Evolutionary conservation across 2,888 invertebrate genomes (phyloP), one percentile per base, ranked within the genome.

Genomic region (Physocephala rufipes): DNA sequence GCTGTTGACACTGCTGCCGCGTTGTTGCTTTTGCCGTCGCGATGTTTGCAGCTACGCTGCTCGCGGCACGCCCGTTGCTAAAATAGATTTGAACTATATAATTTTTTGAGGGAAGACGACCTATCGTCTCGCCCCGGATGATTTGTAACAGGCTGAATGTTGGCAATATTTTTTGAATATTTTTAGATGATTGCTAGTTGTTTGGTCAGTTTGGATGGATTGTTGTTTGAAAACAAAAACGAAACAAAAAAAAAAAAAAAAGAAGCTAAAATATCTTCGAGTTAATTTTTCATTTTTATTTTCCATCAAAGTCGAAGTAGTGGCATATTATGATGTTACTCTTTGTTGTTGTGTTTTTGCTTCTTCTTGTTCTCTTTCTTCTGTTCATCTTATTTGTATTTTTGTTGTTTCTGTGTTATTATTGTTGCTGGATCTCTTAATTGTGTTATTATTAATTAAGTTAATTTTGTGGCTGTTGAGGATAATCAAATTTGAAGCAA

Each of bases 31-130:
- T 26, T 19, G 21, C 49, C 19, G 36, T 4, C 19, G 16, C 43
- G n/a, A n/a, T 24, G 45, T 36, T 45, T 12, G 24, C 47, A 7
- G 36, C 36, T n/a, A 36, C 19, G 36, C 36, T 36, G 36, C 36
- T 36, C 21, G 19, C 47, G 19, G n/a, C 26, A 43, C 49, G 36
- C 62, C 62, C 62, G 68, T 61, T 62, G 49, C 62, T 36, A 68
- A 68, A 68, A 68, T 68, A 68, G 68, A 68, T 68, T 68, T 68
- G 68, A 62, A 68, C 68, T 43, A 62, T n/a, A n/a, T 1, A 45
- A 13, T 21, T 55, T 53, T 36, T 36, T 36, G 36, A 36, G 36
- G 36, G 36, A 36, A 36, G 36, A 4, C 36, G n/a, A n/a, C n/a
- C n/a, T n/a, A n/a, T n/a, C n/a, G n/a, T 9, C 36, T 4, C 4